Conservation (phyloP, 2,113 vertebrate species). For the Poecile atricapillus region DNA sequence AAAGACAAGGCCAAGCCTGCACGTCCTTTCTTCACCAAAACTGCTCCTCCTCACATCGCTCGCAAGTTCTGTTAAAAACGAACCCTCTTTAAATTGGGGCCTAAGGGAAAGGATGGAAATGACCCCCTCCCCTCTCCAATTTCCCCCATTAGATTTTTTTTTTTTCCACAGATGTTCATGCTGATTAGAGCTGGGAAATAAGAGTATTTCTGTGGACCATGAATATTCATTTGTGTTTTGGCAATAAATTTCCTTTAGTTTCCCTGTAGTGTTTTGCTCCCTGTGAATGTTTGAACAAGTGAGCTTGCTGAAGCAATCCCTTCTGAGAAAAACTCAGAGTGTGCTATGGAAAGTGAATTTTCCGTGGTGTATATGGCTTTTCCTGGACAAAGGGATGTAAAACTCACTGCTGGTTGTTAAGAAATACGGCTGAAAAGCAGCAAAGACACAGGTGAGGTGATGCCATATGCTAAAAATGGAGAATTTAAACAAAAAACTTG, state of each 20-base stretch:
- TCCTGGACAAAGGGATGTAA: neutral
- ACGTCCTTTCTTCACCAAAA: neutral
- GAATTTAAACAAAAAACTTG: neutral
- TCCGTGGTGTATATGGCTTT: neutral
- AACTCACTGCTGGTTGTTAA: neutral
- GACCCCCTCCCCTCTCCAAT: constrained; percentile 6
- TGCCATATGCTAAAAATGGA: neutral
- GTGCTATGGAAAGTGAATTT: neutral
- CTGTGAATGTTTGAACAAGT: neutral
- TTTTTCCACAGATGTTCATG: constrained; percentile 44
- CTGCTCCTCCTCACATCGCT: neutral
- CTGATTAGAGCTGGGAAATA: constrained; percentile 47
- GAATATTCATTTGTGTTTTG: constrained; percentile 59
- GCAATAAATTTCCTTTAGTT: constrained; percentile 15
- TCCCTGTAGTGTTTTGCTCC: constrained; percentile 10
- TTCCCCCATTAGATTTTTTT: constrained; percentile 36
- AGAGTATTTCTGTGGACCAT: constrained; percentile 33
- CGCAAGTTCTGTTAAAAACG: constrained; percentile 25
- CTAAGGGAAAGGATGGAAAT: neutral
- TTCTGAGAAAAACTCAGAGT: neutral
- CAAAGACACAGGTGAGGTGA: neutral
- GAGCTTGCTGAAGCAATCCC: neutral
- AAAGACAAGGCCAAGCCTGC: neutral
- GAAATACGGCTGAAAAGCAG: neutral
- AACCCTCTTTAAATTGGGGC: constrained; percentile 6